phyloP scores from a whole-genome alignment of 2,113 vertebrate species.

The Notarius quadriscutis region DNA sequence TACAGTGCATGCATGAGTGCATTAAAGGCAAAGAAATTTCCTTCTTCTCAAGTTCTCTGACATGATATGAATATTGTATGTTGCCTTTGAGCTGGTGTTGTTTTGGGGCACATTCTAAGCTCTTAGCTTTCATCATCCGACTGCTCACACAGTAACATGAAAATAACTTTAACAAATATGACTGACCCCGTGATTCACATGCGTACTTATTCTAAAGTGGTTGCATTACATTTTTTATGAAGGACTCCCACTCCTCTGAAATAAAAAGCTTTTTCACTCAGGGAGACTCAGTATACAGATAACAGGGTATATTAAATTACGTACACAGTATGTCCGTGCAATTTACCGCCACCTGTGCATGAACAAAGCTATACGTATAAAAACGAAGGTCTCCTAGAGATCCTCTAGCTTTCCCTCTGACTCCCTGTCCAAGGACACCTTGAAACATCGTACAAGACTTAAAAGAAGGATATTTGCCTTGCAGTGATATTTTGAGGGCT shows the following conservation, averaged over 20 bases:
- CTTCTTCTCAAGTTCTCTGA: neutral
- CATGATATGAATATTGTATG: neutral
- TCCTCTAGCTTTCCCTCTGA: slow-evolving; percentile 5
- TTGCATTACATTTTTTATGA: slow-evolving; percentile 20
- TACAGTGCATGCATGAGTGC: neutral
- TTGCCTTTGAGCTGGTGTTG: neutral
- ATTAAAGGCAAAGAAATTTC: neutral
- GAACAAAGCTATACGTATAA: slow-evolving; percentile 22
- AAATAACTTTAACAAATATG: neutral
- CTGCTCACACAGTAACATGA: neutral
- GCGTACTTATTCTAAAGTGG: neutral
- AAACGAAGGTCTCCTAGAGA: slow-evolving; percentile 35
- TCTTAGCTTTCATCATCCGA: neutral
- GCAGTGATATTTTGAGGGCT: slow-evolving; percentile 23
- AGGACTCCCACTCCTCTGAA: neutral
- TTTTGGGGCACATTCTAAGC: neutral
- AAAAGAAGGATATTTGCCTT: slow-evolving; percentile 9
- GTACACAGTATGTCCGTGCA: neutral
- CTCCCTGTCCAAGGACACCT: slow-evolving; percentile 47
- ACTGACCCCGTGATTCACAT: neutral
- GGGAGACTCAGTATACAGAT: slow-evolving; percentile 25
- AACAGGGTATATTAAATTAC: neutral
- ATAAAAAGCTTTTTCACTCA: slow-evolving; percentile 20
- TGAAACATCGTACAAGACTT: slow-evolving; percentile 35
- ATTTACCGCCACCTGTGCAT: slow-evolving; percentile 32